These are phyloP conservation scores for Idaea dimidiata DNA, from an alignment of 2,888 invertebrate species.

Conservation along the genomic window DNA sequence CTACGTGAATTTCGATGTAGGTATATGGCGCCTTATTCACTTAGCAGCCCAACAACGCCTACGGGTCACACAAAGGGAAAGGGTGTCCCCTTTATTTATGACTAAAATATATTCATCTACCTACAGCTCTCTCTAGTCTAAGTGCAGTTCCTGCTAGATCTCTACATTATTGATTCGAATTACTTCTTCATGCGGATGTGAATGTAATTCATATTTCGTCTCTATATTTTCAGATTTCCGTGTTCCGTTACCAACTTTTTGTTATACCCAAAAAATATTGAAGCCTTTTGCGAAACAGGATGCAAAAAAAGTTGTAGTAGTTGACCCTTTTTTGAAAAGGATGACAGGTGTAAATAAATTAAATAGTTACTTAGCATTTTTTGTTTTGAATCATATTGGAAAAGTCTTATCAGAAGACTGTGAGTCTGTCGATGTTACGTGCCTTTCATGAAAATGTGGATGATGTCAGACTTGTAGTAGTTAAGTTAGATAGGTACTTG, in stretches of 20 bases:
- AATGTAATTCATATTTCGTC: no score
- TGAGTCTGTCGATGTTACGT: background rate
- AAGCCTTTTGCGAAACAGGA: background rate
- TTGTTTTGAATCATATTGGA: background rate
- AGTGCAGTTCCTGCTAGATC: no score
- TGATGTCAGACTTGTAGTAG: background rate
- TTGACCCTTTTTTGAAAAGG: background rate
- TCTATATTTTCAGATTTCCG: no score
- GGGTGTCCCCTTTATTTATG: constrained; percentile 26
- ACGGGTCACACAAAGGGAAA: constrained; percentile 32
- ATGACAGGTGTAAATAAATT: background rate
- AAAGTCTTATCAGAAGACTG: background rate
- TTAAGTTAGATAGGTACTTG: background rate
- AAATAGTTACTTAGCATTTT: background rate
- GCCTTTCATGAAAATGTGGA: background rate
- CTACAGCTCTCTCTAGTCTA: constrained; percentile 14
- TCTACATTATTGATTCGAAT: no score
- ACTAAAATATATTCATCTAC: constrained; percentile 23
- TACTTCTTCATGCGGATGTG: no score
- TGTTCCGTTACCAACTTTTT: background rate
- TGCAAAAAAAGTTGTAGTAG: background rate
- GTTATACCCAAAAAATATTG: background rate
- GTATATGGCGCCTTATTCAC: background rate
- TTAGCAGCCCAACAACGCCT: constrained; percentile 17
- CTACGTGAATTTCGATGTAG: background rate